Conservation (phyloP, 2,888 invertebrate genomes). For the Oxystoma pomonae region DNA sequence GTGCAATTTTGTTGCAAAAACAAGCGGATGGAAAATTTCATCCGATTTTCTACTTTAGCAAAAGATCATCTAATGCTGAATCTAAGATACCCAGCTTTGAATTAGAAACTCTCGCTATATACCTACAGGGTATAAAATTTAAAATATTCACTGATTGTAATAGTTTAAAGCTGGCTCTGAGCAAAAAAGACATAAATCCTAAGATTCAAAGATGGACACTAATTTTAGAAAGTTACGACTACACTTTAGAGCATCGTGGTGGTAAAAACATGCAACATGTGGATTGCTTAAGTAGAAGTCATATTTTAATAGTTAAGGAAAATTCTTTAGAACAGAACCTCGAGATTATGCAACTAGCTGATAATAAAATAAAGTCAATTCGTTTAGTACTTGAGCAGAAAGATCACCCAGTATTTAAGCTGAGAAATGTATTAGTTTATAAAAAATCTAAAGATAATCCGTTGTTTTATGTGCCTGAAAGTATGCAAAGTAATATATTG, state of each 20-base stretch:
- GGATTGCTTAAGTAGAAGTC: conserved; percentile 19
- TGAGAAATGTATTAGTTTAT: conserved; percentile 17
- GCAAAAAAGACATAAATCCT: conserved; percentile 20
- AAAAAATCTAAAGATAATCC: conserved; percentile 9
- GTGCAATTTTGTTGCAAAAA: conserved; percentile 36
- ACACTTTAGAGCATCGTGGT: conserved; percentile 22
- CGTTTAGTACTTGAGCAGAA: neutral
- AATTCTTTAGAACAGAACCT: conserved; percentile 18
- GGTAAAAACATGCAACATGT: conserved; percentile 19
- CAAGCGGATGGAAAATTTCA: conserved; percentile 32
- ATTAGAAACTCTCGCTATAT: conserved; percentile 29
- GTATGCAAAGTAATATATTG: conserved; percentile 31
- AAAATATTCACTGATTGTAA: conserved; percentile 24
- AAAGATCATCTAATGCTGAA: conserved; percentile 32
- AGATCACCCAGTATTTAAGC: conserved; percentile 5
- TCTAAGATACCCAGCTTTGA: conserved; percentile 36
- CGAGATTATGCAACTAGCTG: neutral
- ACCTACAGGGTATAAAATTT: conserved; percentile 20
- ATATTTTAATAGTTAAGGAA: conserved; percentile 18
- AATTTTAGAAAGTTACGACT: conserved; percentile 19
- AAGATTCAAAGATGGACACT: conserved; percentile 20
- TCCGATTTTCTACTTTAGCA: conserved; percentile 38
- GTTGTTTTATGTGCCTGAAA: conserved; percentile 24
- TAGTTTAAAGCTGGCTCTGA: conserved; percentile 17
- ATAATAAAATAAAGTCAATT: neutral